Evolutionary conservation across 1,140 invertebrate species (phyloP).

Genomic region (Hycleus phaleratus): DNA sequence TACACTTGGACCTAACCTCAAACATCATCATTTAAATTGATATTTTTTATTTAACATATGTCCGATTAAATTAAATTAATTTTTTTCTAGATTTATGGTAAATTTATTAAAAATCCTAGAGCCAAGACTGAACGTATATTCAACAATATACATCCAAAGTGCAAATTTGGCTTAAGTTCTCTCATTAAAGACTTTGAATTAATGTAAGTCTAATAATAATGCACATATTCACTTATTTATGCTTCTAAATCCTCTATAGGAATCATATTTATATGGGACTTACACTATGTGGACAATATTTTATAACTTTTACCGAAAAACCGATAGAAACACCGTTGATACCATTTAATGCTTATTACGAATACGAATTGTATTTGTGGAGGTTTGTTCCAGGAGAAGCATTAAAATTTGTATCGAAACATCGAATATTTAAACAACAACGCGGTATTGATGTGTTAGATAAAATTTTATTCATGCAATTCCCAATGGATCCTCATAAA

Average conservation of each 20-base stretch:
- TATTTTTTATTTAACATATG: slow-evolving; percentile 16
- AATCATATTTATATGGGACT: slow-evolving; percentile 86
- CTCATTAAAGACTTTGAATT: slow-evolving; percentile 33
- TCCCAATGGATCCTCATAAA: slow-evolving; percentile 38
- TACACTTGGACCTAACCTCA: slow-evolving; percentile 22
- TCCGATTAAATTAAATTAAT: not conserved
- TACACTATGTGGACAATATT: slow-evolving; percentile 85
- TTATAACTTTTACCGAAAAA: slow-evolving; percentile 68
- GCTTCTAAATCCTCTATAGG: slow-evolving; percentile 40
- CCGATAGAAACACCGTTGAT: slow-evolving; percentile 16
- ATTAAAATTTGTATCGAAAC: slow-evolving; percentile 32
- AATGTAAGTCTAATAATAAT: slow-evolving; percentile 35
- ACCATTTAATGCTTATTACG: slow-evolving; percentile 23
- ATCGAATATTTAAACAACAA: slow-evolving; percentile 37
- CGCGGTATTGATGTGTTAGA: slow-evolving; percentile 30
- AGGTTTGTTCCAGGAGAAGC: slow-evolving; percentile 34
- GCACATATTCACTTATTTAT: not conserved
- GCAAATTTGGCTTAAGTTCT: slow-evolving; percentile 44
- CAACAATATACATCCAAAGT: slow-evolving; percentile 52
- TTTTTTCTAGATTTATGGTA: slow-evolving; percentile 33
- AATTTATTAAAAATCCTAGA: slow-evolving; percentile 33
- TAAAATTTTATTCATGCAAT: slow-evolving; percentile 38
- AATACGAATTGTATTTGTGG: slow-evolving; percentile 39
- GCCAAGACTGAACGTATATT: slow-evolving; percentile 44
- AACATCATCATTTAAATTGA: slow-evolving; percentile 9